Conservation (phyloP, 2,797 vertebrate species). For the Sebastolobus altivelis region DNA sequence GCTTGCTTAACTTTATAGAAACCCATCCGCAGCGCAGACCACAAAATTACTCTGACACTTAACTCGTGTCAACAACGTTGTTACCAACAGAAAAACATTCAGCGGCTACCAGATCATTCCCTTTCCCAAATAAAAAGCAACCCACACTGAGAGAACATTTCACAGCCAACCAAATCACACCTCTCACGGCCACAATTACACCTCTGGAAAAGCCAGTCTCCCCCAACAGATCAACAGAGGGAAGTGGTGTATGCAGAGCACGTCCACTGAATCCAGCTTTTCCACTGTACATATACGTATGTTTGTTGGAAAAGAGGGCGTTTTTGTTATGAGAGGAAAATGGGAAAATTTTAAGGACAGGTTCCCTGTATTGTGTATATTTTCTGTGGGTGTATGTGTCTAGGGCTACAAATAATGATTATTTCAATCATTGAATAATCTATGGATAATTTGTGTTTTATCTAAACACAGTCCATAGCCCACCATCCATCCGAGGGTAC, state of each 20-base stretch:
- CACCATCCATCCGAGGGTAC: background rate
- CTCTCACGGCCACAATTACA: conserved; percentile 60
- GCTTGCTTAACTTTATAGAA: conserved; percentile 19
- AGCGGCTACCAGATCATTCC: conserved; percentile 41
- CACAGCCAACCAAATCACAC: conserved; percentile 59
- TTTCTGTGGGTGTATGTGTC: background rate
- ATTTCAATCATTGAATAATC: no score
- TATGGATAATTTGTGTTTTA: background rate
- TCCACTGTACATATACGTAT: background rate
- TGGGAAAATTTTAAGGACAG: background rate
- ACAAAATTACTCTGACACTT: conserved; percentile 56
- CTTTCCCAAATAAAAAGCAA: conserved; percentile 62
- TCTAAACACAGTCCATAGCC: background rate
- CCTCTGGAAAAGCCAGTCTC: conserved; percentile 44
- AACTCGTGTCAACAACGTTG: conserved; percentile 54
- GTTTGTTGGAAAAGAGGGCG: background rate
- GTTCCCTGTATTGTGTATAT: background rate
- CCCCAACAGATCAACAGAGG: conserved; percentile 29
- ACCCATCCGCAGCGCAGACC: conserved; percentile 31
- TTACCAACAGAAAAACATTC: conserved; percentile 51
- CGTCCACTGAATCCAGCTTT: conserved; percentile 23
- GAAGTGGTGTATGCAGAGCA: conserved; percentile 38
- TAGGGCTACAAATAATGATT: background rate
- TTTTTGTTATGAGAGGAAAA: conserved; percentile 12
- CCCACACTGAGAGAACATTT: conserved; percentile 54